Conservation (phyloP, 1,140 invertebrate genomes). For the Euwallacea similis region DNA sequence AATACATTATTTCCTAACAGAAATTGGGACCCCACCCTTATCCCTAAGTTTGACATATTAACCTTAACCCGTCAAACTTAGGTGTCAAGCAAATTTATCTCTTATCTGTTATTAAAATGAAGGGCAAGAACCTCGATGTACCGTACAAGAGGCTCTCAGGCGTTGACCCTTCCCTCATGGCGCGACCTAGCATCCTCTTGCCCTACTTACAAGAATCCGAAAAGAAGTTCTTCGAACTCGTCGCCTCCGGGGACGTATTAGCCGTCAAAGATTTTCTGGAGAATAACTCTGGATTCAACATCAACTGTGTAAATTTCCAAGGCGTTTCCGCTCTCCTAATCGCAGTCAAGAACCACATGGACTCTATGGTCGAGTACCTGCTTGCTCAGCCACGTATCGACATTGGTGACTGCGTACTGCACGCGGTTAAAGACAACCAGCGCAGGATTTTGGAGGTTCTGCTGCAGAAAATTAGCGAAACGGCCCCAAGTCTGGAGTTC, state of each 20-base stretch:
- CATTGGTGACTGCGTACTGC: conserved; percentile 59
- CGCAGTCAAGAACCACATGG: conserved; percentile 57
- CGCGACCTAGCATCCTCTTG: conserved; percentile 51
- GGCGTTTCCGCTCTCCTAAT: conserved; percentile 60
- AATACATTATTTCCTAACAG: too few relatives aligned
- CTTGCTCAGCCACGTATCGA: conserved; percentile 57
- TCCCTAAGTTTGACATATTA: too few relatives aligned
- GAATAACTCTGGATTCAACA: conserved; percentile 54
- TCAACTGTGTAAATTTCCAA: conserved; percentile 59
- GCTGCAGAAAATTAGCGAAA: conserved; percentile 56
- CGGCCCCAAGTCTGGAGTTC: conserved; percentile 56
- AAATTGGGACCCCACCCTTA: too few relatives aligned
- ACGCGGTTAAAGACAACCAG: conserved; percentile 59
- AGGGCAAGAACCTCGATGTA: conserved; percentile 3
- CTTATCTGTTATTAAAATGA: background rate
- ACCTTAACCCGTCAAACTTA: too few relatives aligned
- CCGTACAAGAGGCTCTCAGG: conserved; percentile 43
- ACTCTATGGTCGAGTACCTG: conserved; percentile 60
- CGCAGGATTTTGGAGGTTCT: conserved; percentile 56
- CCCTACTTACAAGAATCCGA: conserved; percentile 55
- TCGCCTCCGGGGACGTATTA: conserved; percentile 51
- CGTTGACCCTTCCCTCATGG: conserved; percentile 39
- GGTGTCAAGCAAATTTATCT: too few relatives aligned
- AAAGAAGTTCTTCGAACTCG: conserved; percentile 57
- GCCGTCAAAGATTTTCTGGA: conserved; percentile 53